These are phyloP conservation scores for Geophilus truncorum DNA, from an alignment of 2,888 invertebrate genomes.

Conservation along the genomic window DNA sequence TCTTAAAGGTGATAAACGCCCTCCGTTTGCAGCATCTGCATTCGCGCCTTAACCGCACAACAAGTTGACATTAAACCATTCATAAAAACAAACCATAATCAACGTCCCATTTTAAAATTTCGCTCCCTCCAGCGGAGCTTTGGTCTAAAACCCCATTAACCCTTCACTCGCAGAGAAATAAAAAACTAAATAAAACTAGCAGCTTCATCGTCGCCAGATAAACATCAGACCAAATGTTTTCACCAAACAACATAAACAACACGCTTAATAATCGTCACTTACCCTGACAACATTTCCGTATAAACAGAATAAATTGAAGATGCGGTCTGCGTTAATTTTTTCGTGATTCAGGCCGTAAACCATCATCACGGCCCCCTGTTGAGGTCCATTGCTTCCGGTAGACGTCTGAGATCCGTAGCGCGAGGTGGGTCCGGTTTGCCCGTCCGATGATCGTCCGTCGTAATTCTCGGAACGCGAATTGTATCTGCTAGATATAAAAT, in stretches of 20 bases:
- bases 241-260: too few relatives aligned
- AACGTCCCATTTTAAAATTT: neutral
- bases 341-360: constrained; percentile 92
- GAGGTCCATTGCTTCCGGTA: constrained; percentile 43
- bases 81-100: neutral
- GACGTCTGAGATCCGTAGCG: constrained; percentile 27
- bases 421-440: constrained; percentile 32
- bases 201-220: neutral
- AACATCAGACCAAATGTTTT: neutral
- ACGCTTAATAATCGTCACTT: constrained; percentile 43
- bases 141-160: neutral
- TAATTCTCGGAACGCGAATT: constrained; percentile 38
- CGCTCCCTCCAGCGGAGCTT: neutral
- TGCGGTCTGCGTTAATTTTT: constrained; percentile 88
- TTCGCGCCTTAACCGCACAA: neutral
- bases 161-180: neutral
- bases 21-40: neutral
- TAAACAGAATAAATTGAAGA: constrained; percentile 97
- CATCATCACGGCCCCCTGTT: constrained; percentile 91
- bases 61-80: neutral
- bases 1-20: neutral
- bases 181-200: neutral
- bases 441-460: constrained; percentile 38
- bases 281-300: constrained; percentile 98
- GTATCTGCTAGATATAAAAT: neutral